phyloP scores from a whole-genome alignment of 2,797 vertebrate species.

The Phaenicophaeus curvirostris region DNA sequence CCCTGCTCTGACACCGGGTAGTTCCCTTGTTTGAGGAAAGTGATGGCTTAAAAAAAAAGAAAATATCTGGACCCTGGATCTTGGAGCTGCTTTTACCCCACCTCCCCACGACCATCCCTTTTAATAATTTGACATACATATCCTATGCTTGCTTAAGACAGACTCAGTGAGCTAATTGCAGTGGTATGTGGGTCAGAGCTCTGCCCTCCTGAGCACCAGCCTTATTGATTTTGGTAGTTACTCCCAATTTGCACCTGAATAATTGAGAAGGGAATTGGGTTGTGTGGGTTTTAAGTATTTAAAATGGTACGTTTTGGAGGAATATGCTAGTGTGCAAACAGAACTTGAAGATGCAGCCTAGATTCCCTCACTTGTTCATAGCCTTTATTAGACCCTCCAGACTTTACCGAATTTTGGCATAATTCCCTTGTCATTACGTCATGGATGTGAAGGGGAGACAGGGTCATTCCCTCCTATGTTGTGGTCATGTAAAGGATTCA shows the following conservation, averaged over 20 bases:
- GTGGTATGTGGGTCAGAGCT: conserved; percentile 21
- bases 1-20: accelerated
- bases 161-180: background rate
- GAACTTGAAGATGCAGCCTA: background rate
- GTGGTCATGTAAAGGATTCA: background rate
- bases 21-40: background rate
- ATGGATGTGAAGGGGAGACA: conserved; percentile 42
- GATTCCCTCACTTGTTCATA: conserved; percentile 8
- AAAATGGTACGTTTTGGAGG: background rate
- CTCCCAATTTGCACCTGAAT: background rate
- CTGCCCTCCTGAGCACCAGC: background rate
- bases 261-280: background rate
- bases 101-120: background rate
- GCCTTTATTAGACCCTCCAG: conserved; percentile 65
- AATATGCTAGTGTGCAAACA: background rate
- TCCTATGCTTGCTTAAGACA: background rate
- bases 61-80: background rate
- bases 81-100: background rate
- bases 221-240: background rate
- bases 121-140: background rate
- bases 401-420: conserved; percentile 76
- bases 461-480: conserved; percentile 36
- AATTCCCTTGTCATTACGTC: conserved; percentile 66
- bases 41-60: background rate
- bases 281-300: background rate